A percentile compares a stretch with the other conserved stretches of the same genome.
These are phyloP conservation scores for Euclidia mi DNA, from an alignment of 2,888 invertebrate species.

Conservation along the genomic window DNA sequence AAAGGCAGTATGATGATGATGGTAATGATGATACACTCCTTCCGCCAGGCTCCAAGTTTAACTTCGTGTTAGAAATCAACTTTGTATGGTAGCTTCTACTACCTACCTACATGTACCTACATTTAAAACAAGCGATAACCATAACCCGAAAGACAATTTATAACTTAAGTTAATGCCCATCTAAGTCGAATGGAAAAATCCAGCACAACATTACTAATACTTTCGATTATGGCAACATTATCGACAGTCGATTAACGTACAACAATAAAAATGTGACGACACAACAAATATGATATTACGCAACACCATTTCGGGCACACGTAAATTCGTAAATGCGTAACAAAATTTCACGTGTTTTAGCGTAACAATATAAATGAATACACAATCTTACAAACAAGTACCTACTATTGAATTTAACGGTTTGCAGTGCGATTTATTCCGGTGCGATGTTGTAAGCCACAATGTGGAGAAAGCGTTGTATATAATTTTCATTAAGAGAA, in stretches of 20 bases:
- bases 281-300: slow-evolving; percentile 3
- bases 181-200: no score
- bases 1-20: no score
- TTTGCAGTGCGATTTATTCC: slow-evolving; percentile 18
- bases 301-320: slow-evolving; percentile 3
- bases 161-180: no score
- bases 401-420: slow-evolving; percentile 20
- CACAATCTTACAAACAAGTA: slow-evolving; percentile 7
- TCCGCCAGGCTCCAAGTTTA: no score
- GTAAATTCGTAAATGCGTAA: not conserved
- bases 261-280: not conserved
- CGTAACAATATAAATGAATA: slow-evolving; percentile 12
- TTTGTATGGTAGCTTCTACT: no score
- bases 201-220: no score
- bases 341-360: slow-evolving; percentile 7
- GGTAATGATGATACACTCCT: no score
- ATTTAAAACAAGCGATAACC: no score
- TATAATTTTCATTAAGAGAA: slow-evolving; percentile 19
- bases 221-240: no score
- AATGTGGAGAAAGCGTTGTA: slow-evolving; percentile 32
- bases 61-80: no score
- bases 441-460: slow-evolving; percentile 13
- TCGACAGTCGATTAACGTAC: not conserved
- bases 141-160: no score
- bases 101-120: no score